Base-by-base conservation (phyloP, 2,888 invertebrate species). In the Cephus nigrinus region DNA sequence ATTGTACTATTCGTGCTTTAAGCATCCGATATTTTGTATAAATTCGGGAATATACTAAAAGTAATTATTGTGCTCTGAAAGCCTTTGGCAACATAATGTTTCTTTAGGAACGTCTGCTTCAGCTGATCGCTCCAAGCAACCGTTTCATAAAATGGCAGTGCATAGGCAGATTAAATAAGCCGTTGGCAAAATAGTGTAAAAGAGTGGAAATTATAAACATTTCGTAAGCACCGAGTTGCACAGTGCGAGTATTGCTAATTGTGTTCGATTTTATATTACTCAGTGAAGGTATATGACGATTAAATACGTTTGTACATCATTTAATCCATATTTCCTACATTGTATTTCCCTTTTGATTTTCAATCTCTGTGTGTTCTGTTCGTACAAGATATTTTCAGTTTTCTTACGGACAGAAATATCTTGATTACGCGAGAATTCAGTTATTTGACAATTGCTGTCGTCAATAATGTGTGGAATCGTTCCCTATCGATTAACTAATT, bases 101-200 rank as follows among this genome's bases (percentile, higher is more conserved):
- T 34, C 73, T 82, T 85, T 83, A 75, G 32, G 84, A 83, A 84
- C 84, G 73, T 85, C 75, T 69, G 77, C 73, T 83, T 78, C 80
- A 84, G 82, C 83, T 84, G 84, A 83, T 84, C 84, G 84, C 82
- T 80, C 78, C 79, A 76, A 79, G 78, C 79, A 77, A 73, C 75
- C 80, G 80, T 83, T 82, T 82, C 81, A 84, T 84, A 84, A 86
- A 86, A 87, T 87, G 87, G 87, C 84, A 87, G 87, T 83, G 80
- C 75, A 74, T 36, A 72, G 73, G 35, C 71, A 55, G 55, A 55
- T 55, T 55, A 23, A 71, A 33, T 71, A 33, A 33, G 31, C 33
- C 71, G 71, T 71, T 33, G 31, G 15, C 31, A 71, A 33, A 32
- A 23, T 71, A 71, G 71, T 71, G 32, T 33, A 32, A 71, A 71